phyloP scores from a whole-genome alignment of 2,888 invertebrate genomes.

The Hetaerina titia region DNA sequence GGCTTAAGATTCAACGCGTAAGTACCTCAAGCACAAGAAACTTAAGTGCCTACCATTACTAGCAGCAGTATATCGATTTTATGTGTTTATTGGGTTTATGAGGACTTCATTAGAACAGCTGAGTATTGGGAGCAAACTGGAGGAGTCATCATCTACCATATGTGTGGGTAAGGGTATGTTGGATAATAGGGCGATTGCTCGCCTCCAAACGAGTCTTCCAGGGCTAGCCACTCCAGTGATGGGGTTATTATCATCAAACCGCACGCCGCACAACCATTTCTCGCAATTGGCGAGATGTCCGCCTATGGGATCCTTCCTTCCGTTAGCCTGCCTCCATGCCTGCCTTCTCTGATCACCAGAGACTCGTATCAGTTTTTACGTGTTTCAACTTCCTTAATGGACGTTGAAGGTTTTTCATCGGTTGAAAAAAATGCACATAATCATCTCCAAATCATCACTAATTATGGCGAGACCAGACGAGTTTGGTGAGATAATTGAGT shows the following conservation, averaged over 20 bases:
- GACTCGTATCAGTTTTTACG: neutral
- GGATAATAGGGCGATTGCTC: neutral
- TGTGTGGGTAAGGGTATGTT: neutral
- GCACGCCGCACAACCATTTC: neutral
- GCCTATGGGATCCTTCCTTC: neutral
- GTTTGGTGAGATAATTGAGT: neutral
- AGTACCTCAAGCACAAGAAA: too few relatives aligned
- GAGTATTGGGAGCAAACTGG: neutral
- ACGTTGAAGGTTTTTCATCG: neutral
- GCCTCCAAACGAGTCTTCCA: neutral
- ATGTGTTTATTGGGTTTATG: neutral
- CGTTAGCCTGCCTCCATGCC: neutral
- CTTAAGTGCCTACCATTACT: too few relatives aligned
- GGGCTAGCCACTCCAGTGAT: neutral
- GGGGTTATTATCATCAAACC: neutral
- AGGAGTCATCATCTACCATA: neutral
- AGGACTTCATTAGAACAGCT: neutral
- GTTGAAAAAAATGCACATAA: neutral
- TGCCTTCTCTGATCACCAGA: neutral
- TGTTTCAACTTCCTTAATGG: neutral
- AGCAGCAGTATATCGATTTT: too few relatives aligned
- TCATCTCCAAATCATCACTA: constrained; percentile 20
- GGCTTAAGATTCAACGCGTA: too few relatives aligned
- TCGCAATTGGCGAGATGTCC: neutral
- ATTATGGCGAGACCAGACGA: neutral